Base-by-base conservation (phyloP, 2,888 invertebrate species). In the Caenorhabditis zanzibari region DNA sequence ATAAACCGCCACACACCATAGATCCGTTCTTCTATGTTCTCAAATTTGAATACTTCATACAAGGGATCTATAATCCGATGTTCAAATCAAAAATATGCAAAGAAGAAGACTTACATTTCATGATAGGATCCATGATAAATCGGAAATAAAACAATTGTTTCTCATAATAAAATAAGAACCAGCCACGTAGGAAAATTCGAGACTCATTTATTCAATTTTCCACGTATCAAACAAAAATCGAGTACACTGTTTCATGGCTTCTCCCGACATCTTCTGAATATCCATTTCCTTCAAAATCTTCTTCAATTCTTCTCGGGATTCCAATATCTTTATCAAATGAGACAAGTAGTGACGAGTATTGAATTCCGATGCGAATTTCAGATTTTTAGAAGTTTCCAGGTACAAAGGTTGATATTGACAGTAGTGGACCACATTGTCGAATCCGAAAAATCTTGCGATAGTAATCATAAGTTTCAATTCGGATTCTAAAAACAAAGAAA, bases 171-270 rank as follows among this genome's bases (percentile, higher is more conserved):
- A n/a, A n/a, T n/a, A n/a, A n/a, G n/a, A n/a, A n/a, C n/a, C n/a
- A n/a, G n/a, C n/a, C n/a, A n/a, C n/a, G n/a, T 32, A 6, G 7
- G 32, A 41, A 41, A 41, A 41, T 10, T 41, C 16, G 32, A 32
- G 32, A 32, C n/a, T n/a, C n/a, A n/a, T 32, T 32, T 32, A 32
- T 32, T 32, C 32, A 32, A 41, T 10, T 41, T n/a, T n/a, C 16
- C 16, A 10, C 41, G 9, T 7, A 32, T 49, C 49, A 19, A 49
- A 49, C 4, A 49, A 14, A 10, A 22, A 49, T 22, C 22, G 2
- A 2, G 49, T 10, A 49, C 54, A 54, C 14, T 26, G 26, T 54
- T 54, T 54, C 54, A 54, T 54, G 7, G 54, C 24, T 54, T 54
- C 54, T 10, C 26, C 24, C 2, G 54, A 14, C 54, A 54, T 54